phyloP scores from a whole-genome alignment of 2,888 invertebrate species.

The Acleris literana region DNA sequence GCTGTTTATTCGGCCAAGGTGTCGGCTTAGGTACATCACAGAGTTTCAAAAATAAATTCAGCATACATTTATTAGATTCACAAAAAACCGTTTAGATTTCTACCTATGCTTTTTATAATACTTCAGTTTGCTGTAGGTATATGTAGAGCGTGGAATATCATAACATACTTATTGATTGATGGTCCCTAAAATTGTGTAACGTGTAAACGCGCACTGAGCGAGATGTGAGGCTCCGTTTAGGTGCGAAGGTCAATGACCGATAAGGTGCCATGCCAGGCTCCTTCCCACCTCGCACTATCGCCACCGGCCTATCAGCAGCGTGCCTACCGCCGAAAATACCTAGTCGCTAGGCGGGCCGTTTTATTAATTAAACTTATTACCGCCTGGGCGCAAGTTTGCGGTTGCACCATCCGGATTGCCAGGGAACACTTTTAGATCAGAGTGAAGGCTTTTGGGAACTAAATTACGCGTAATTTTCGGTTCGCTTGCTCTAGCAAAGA shows the following conservation, averaged over 20 bases:
- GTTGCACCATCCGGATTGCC: not conserved
- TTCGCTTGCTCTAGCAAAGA: conserved; percentile 1
- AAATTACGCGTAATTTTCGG: not conserved
- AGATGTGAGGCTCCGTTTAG: conserved; percentile 80
- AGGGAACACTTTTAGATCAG: not conserved
- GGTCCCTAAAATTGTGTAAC: conserved; percentile 61
- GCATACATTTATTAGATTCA: not conserved
- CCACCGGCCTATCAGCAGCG: conserved; percentile 58
- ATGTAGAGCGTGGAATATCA: not conserved
- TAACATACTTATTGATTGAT: conserved; percentile 41
- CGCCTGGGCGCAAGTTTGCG: not conserved
- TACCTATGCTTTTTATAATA: too few species aligned
- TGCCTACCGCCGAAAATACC: conserved; percentile 36
- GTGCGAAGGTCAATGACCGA: conserved; percentile 82
- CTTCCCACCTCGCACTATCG: conserved; percentile 59
- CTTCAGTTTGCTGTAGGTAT: not conserved
- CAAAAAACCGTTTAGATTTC: not conserved
- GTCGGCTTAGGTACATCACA: conserved; percentile 6
- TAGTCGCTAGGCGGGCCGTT: conserved; percentile 29
- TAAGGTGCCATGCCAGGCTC: conserved; percentile 74
- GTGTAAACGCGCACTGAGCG: conserved; percentile 59
- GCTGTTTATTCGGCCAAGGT: conserved; percentile 31
- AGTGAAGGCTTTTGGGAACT: not conserved
- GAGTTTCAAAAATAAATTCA: conserved; percentile 16
- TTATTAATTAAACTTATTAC: conserved; percentile 14